Evolutionary conservation across 2,113 vertebrate species (phyloP).

Genomic region (Triplophysa dalaica): DNA sequence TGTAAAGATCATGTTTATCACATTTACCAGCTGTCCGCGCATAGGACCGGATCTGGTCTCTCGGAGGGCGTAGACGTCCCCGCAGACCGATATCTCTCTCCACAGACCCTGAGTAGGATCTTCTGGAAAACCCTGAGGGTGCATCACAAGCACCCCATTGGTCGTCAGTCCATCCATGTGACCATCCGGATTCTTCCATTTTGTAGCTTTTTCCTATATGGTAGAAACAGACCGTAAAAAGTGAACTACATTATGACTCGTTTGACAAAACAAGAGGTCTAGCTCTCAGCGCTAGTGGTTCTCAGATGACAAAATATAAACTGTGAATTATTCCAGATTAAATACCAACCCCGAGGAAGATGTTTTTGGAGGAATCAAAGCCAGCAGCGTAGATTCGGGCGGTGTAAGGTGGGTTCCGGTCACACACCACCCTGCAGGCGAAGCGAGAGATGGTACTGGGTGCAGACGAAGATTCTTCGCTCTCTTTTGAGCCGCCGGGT

Average conservation of each 20-base stretch:
- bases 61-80: slow-evolving; percentile 91
- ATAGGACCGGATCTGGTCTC: slow-evolving; percentile 94
- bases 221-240: not conserved
- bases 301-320: no score
- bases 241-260: no score
- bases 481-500: slow-evolving; percentile 75
- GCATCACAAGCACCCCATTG: slow-evolving; percentile 97
- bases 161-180: slow-evolving; percentile 98
- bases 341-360: slow-evolving; percentile 84
- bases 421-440: slow-evolving; percentile 95
- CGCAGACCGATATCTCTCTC: slow-evolving; percentile 96
- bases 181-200: slow-evolving; percentile 98
- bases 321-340: not conserved
- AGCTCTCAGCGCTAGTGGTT: no score
- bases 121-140: slow-evolving; percentile 90
- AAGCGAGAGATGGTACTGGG: slow-evolving; percentile 99
- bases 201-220: slow-evolving; percentile 93
- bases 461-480: slow-evolving; percentile 87
- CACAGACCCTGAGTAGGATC: slow-evolving; percentile 92
- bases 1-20: not conserved
- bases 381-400: slow-evolving; percentile 96
- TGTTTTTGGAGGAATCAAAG: slow-evolving; percentile 85
- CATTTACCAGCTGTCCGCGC: slow-evolving; percentile 87
- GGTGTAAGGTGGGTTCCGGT: slow-evolving; percentile 88
- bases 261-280: no score